These are phyloP conservation scores for Erynnis tages DNA, from an alignment of 2,888 invertebrate species.

Conservation along the genomic window DNA sequence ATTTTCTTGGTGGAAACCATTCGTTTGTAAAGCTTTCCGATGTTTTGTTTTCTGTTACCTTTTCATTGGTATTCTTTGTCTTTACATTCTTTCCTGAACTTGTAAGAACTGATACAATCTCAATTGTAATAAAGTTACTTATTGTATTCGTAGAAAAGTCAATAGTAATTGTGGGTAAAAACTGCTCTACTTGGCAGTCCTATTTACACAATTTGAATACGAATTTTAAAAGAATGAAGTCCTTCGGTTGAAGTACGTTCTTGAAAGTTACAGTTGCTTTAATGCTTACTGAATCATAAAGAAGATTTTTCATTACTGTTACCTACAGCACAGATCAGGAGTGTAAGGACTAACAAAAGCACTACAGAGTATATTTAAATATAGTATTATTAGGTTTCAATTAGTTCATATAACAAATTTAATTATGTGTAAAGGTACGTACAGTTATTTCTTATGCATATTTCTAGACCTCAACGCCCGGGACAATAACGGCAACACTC, in stretches of 20 bases:
- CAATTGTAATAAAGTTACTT: neutral
- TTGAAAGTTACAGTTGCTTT: too few relatives aligned
- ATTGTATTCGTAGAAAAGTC: neutral
- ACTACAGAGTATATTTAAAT: too few relatives aligned
- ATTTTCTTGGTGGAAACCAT: conserved; percentile 1
- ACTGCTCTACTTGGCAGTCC: neutral
- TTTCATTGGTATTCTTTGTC: neutral
- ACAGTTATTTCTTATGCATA: too few relatives aligned
- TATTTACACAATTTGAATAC: neutral
- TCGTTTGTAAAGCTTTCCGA: conserved; percentile 1
- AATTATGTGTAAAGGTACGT: too few relatives aligned
- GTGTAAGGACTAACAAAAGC: too few relatives aligned
- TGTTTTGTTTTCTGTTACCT: neutral
- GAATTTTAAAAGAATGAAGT: too few relatives aligned
- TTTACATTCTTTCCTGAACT: conserved; percentile 2
- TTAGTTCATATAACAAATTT: too few relatives aligned
- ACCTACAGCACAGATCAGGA: too few relatives aligned
- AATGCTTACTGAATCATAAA: too few relatives aligned
- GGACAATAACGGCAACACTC: conserved; percentile 90
- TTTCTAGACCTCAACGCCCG: conserved; percentile 86
- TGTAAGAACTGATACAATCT: neutral
- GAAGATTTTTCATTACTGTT: too few relatives aligned
- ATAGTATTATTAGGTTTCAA: too few relatives aligned
- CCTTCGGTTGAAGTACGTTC: too few relatives aligned
- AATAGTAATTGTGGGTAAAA: neutral